phyloP scores from a whole-genome alignment of 2,113 vertebrate species.

The Chloroceryle aenea region DNA sequence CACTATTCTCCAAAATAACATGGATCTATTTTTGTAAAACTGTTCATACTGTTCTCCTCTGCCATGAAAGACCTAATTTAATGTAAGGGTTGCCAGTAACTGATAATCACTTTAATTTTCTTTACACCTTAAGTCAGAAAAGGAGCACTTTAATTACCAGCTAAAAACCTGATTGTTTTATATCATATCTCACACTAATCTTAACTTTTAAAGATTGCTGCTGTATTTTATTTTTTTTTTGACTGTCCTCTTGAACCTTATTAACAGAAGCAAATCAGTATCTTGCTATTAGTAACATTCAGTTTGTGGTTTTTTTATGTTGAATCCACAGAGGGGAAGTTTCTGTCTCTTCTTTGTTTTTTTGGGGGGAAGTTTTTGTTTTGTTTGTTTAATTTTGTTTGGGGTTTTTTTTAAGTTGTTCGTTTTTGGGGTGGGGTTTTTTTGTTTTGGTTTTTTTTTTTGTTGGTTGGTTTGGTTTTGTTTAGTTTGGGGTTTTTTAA shows the following conservation, averaged over 20 bases:
- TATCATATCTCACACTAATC: conserved; percentile 76
- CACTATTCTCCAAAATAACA: conserved; percentile 77
- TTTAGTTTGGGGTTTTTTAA: conserved; percentile 1
- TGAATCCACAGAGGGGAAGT: conserved; percentile 48
- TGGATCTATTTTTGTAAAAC: conserved; percentile 84
- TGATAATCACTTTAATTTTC: conserved; percentile 76
- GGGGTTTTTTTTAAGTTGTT: not conserved
- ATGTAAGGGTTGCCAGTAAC: conserved; percentile 78
- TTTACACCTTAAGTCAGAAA: conserved; percentile 74
- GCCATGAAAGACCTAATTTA: conserved; percentile 74
- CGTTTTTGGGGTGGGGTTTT: not conserved
- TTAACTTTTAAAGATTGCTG: conserved; percentile 75
- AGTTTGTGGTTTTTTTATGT: conserved; percentile 61
- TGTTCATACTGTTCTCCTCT: conserved; percentile 80
- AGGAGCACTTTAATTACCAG: conserved; percentile 79
- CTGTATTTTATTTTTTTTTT: conserved; percentile 62
- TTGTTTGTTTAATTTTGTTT: not conserved
- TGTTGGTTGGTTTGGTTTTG: not conserved
- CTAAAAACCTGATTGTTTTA: conserved; percentile 68
- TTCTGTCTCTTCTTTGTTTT: conserved; percentile 1
- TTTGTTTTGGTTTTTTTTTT: not conserved
- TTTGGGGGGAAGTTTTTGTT: not conserved
- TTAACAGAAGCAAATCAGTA: conserved; percentile 70
- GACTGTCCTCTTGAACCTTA: conserved; percentile 65
- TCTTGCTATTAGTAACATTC: conserved; percentile 61